Conservation (phyloP, 2,113 vertebrate genomes). For the Epinephelus cyanopodus region DNA sequence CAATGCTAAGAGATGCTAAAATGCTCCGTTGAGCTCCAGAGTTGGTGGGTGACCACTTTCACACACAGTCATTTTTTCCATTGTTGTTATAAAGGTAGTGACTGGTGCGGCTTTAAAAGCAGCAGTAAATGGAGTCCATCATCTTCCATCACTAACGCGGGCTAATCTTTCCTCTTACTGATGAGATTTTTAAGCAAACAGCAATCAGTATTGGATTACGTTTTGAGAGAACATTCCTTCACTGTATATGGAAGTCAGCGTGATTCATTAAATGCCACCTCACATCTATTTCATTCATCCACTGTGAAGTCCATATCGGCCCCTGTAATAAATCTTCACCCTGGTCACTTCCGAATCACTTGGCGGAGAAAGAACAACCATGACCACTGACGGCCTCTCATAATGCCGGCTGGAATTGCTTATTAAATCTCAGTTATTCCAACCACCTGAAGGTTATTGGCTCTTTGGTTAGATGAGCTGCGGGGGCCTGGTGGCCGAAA, state of each 20-base stretch:
- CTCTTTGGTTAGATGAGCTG: slow-evolving; percentile 49
- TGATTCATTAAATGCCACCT: slow-evolving; percentile 44
- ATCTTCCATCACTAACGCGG: not conserved
- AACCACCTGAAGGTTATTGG: slow-evolving; percentile 67
- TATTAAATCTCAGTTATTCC: slow-evolving; percentile 67
- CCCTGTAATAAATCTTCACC: slow-evolving; percentile 49
- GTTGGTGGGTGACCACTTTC: not conserved
- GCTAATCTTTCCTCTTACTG: not conserved
- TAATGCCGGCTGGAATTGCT: slow-evolving; percentile 53
- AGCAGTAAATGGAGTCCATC: slow-evolving; percentile 26
- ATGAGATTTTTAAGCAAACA: not conserved
- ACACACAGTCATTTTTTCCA: not conserved
- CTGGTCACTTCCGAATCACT: slow-evolving; percentile 47
- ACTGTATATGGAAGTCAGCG: not conserved
- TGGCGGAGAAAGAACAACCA: slow-evolving; percentile 39
- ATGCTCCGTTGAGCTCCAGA: not conserved
- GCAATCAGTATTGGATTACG: slow-evolving; percentile 22
- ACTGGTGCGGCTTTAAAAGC: slow-evolving; percentile 1
- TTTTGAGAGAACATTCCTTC: not conserved
- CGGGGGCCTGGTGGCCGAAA: slow-evolving; percentile 14
- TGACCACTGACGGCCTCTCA: slow-evolving; percentile 34
- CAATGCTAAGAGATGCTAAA: not conserved
- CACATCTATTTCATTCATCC: slow-evolving; percentile 31
- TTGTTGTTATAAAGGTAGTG: not conserved
- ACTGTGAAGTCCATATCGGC: slow-evolving; percentile 13